Evolutionary conservation across 2,888 invertebrate species (phyloP).

Genomic region (Clistopyga incitator): DNA sequence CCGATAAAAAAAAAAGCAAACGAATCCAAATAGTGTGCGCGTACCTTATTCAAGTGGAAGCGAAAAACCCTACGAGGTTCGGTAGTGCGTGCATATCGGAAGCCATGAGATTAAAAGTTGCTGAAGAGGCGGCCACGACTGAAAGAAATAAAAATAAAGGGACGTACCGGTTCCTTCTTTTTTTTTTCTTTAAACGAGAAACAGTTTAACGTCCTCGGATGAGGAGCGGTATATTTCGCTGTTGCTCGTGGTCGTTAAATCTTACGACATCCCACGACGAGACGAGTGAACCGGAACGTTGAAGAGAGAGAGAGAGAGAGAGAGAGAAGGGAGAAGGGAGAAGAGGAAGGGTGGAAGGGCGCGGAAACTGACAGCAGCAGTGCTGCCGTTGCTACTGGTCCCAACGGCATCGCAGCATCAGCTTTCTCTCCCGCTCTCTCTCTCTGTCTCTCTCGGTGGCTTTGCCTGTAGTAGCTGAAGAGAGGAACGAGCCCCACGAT

Average conservation of each 20-base stretch:
- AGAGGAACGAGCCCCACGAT: slow-evolving; percentile 49
- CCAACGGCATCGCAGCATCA: slow-evolving; percentile 44
- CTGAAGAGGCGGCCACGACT: neutral
- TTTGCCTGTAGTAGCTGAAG: neutral
- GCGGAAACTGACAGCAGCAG: slow-evolving; percentile 51
- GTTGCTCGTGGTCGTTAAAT: slow-evolving; percentile 27
- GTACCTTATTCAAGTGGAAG: neutral
- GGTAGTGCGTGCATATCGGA: neutral
- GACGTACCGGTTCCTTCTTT: no score
- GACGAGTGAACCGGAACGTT: slow-evolving; percentile 16
- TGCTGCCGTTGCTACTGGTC: slow-evolving; percentile 21
- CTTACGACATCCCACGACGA: slow-evolving; percentile 2
- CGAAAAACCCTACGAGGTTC: neutral
- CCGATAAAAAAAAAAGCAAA: neutral
- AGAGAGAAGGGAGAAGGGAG: slow-evolving; percentile 21
- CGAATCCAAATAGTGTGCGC: neutral
- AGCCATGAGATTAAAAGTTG: slow-evolving; percentile 22
- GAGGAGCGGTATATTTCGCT: slow-evolving; percentile 10
- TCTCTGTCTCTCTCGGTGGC: neutral
- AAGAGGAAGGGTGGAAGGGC: no score
- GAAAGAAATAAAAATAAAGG: neutral
- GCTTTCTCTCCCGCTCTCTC: no score
- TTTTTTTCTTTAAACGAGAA: neutral
- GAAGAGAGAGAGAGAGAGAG: slow-evolving; percentile 25
- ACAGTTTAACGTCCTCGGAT: slow-evolving; percentile 27